Evolutionary conservation across 2,888 invertebrate genomes (phyloP).

Genomic region (Pseudolycoriella hygida): DNA sequence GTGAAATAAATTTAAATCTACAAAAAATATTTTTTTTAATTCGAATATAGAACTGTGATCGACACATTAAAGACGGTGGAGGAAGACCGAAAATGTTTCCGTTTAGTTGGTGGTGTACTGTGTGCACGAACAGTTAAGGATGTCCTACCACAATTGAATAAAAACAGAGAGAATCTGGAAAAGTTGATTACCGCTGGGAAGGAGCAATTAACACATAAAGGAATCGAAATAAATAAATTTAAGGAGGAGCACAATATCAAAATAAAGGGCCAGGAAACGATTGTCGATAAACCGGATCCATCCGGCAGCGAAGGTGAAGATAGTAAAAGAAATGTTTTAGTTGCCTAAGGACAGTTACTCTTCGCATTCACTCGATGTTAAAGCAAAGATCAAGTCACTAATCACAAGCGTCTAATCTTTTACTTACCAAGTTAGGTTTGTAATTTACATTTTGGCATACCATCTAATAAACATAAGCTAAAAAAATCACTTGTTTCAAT

Average conservation of each 20-base stretch:
- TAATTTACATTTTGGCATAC: too few species aligned
- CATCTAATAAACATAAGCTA: too few species aligned
- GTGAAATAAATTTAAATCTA: not conserved
- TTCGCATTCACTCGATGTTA: too few species aligned
- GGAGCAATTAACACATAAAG: slow-evolving; percentile 70
- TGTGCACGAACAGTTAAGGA: slow-evolving; percentile 86
- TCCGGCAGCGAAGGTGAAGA: not conserved
- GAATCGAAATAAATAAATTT: slow-evolving; percentile 78
- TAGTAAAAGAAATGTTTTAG: not conserved
- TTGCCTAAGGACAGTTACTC: not conserved
- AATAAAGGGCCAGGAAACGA: slow-evolving; percentile 42
- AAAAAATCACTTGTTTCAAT: too few species aligned
- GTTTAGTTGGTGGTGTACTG: slow-evolving; percentile 84
- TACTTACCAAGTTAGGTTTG: too few species aligned
- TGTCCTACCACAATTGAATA: slow-evolving; percentile 65
- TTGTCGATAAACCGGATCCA: not conserved
- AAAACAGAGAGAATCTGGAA: slow-evolving; percentile 63
- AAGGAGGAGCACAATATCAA: slow-evolving; percentile 79
- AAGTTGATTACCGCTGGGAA: slow-evolving; percentile 62
- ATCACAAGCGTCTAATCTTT: too few species aligned
- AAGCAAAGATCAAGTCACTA: too few species aligned
- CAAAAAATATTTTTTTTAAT: slow-evolving; percentile 10
- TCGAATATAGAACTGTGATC: slow-evolving; percentile 65
- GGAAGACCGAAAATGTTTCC: slow-evolving; percentile 71
- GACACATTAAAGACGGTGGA: slow-evolving; percentile 80